Conservation (phyloP, 2,888 invertebrate species). For the Augiades crinisus region DNA sequence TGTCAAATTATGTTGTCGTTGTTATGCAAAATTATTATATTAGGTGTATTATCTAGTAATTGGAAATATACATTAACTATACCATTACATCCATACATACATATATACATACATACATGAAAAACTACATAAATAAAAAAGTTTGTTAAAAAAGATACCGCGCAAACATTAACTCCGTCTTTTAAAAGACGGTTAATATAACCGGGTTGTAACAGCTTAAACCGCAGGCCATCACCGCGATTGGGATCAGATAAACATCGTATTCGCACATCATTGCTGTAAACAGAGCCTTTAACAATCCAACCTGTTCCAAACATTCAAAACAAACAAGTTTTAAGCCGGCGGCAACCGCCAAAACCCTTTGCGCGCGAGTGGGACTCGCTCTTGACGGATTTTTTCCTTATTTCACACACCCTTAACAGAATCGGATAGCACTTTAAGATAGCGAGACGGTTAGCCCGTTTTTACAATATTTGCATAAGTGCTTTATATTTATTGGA, state of each 20-base stretch:
- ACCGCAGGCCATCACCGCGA: conserved; percentile 5
- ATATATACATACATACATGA: too few relatives aligned
- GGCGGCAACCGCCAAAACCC: conserved; percentile 67
- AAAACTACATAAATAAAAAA: too few relatives aligned
- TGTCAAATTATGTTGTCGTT: too few relatives aligned
- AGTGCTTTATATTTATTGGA: conserved; percentile 13
- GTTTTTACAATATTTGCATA: conserved; percentile 20
- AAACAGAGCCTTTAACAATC: conserved; percentile 50
- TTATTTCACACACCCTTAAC: conserved; percentile 69
- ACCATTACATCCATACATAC: too few relatives aligned
- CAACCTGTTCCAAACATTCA: conserved; percentile 44
- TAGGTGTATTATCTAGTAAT: too few relatives aligned
- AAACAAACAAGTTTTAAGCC: conserved; percentile 50
- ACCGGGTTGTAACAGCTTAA: not conserved
- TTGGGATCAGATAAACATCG: conserved; percentile 28
- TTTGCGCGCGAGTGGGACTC: too few relatives aligned
- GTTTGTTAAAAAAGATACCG: too few relatives aligned
- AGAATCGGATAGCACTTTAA: conserved; percentile 56
- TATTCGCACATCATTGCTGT: conserved; percentile 49
- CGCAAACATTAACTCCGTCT: too few relatives aligned
- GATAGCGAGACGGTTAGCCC: conserved; percentile 21
- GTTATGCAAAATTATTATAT: too few relatives aligned
- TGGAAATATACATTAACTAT: too few relatives aligned
- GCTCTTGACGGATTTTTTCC: too few relatives aligned
- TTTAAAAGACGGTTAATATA: too few relatives aligned